Conservation (phyloP, 2,888 invertebrate species). For the Odontocerum albicorne region DNA sequence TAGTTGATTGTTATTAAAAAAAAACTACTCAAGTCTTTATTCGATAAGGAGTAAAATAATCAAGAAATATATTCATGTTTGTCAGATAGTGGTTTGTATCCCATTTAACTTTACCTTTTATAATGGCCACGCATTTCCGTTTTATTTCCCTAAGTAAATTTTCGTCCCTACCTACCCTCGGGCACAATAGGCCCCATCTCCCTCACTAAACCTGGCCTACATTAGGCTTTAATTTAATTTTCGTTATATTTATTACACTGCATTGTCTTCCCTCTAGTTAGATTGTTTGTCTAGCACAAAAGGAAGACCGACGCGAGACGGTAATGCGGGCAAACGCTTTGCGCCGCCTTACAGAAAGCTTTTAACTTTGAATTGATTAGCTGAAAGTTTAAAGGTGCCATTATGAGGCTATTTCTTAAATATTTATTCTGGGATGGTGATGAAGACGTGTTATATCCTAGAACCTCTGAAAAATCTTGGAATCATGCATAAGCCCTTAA, state of each 20-base stretch:
- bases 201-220: constrained; percentile 30
- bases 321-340: constrained; percentile 25
- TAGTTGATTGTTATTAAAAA: too few relatives aligned
- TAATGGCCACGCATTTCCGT: background rate
- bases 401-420: constrained; percentile 17
- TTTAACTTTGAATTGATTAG: constrained; percentile 27
- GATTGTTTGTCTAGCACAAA: constrained; percentile 29
- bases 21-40: too few relatives aligned
- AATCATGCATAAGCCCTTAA: too few relatives aligned
- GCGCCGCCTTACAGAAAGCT: constrained; percentile 19
- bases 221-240: constrained; percentile 36
- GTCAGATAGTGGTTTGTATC: too few relatives aligned
- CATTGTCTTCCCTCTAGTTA: constrained; percentile 31
- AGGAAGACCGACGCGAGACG: constrained; percentile 11
- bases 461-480: too few relatives aligned
- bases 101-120: too few relatives aligned
- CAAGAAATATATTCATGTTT: too few relatives aligned
- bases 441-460: too few relatives aligned
- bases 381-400: constrained; percentile 23
- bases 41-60: too few relatives aligned
- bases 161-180: too few relatives aligned
- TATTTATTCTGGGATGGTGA: constrained; percentile 11
- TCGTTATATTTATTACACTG: constrained; percentile 36
- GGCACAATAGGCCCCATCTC: too few relatives aligned
- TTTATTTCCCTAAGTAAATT: background rate